A percentile compares a stretch with the other conserved stretches of the same genome.
Evolutionary conservation across 2,888 invertebrate species (phyloP).

Genomic region (Cheilosia variabilis): DNA sequence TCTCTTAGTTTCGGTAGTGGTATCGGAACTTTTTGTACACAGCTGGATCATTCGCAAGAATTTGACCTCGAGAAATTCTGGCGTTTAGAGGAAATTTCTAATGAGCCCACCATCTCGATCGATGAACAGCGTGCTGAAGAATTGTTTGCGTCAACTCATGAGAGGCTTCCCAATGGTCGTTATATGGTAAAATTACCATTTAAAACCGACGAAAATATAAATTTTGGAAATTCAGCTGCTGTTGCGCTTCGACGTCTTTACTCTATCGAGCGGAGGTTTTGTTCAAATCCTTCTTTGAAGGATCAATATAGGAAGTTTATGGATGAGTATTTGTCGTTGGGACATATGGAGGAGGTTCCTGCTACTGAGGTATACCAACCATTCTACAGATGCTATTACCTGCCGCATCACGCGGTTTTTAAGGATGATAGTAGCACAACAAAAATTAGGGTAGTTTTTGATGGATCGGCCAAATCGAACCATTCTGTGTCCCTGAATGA

Average conservation of each 20-base stretch:
- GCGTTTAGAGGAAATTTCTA: neutral
- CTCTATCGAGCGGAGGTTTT: neutral
- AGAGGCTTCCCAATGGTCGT: neutral
- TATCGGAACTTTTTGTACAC: neutral
- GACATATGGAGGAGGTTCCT: neutral
- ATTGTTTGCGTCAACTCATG: neutral
- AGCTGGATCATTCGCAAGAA: neutral
- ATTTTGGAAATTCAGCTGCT: neutral
- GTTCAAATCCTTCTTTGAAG: neutral
- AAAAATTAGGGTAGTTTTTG: too few species aligned
- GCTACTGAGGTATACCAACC: neutral
- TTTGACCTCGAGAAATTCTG: slow-evolving; percentile 20
- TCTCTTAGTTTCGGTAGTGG: neutral
- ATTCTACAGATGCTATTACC: slow-evolving; percentile 11
- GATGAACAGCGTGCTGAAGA: slow-evolving; percentile 17
- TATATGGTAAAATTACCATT: slow-evolving; percentile 4
- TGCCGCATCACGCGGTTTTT: slow-evolving; percentile 49
- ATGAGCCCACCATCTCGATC: neutral
- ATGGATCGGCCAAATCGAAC: too few species aligned
- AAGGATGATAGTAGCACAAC: too few species aligned
- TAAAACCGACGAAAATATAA: neutral
- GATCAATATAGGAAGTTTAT: neutral
- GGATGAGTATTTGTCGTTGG: neutral
- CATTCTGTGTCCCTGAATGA: too few species aligned
- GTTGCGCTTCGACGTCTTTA: neutral